Percentiles rank a stretch among this genome's conserved stretches.
phyloP scores from a whole-genome alignment of 2,888 invertebrate species.

The Mycalesis mineus region DNA sequence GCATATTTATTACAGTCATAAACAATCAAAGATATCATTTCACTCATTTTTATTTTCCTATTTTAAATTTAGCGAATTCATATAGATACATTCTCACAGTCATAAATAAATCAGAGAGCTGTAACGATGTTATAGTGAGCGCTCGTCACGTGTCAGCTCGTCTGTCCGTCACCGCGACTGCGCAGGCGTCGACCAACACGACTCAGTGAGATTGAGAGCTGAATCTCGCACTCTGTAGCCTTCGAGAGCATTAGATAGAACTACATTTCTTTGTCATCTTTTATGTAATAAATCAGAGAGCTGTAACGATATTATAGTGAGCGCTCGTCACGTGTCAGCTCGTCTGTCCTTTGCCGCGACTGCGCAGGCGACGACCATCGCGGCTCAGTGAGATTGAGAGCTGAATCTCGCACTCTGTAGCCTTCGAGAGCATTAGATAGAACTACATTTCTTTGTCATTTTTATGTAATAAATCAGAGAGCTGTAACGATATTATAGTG shows the following conservation, averaged over 20 bases:
- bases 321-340: background rate
- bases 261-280: background rate
- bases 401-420: slow-evolving; percentile 18
- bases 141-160: slow-evolving; percentile 29
- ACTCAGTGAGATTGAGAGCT: slow-evolving; percentile 46
- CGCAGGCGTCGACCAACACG: slow-evolving; percentile 49
- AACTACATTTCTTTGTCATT: background rate
- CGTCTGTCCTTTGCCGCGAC: background rate
- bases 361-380: too few relatives aligned
- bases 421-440: background rate
- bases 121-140: slow-evolving; percentile 23
- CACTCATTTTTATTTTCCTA: too few relatives aligned
- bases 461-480: background rate
- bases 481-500: background rate
- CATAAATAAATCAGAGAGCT: slow-evolving; percentile 18
- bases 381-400: too few relatives aligned
- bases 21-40: slow-evolving; percentile 12
- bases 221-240: slow-evolving; percentile 35
- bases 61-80: background rate
- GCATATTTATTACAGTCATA: slow-evolving; percentile 1
- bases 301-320: background rate
- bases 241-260: background rate
- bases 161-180: slow-evolving; percentile 32
- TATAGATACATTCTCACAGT: slow-evolving; percentile 16
- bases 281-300: background rate